A percentile compares a stretch with the other conserved stretches of the same genome.
Conservation (phyloP, 2,797 vertebrate genomes). For the Coracias cyanogaster region DNA sequence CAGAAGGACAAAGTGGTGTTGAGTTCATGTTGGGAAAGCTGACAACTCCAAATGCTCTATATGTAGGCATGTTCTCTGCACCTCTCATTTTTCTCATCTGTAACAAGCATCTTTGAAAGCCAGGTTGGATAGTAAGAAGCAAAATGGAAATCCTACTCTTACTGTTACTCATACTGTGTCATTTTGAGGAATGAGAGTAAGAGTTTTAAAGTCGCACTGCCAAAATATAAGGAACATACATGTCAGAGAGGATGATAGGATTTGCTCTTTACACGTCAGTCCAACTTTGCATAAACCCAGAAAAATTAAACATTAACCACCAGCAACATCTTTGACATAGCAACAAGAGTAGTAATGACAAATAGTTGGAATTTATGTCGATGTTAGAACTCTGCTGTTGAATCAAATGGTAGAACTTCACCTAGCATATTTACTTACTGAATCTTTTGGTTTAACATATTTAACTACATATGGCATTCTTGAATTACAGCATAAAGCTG, state of each 20-base stretch:
- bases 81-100: background rate
- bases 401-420: background rate
- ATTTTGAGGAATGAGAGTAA: slow-evolving; percentile 81
- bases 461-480: background rate
- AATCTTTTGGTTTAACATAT: background rate
- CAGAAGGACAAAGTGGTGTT: background rate
- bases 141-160: background rate
- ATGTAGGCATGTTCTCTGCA: background rate
- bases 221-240: slow-evolving; percentile 82
- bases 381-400: background rate
- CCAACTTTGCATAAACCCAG: slow-evolving; percentile 83
- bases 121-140: background rate
- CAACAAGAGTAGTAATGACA: background rate
- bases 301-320: background rate
- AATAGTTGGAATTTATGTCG: background rate
- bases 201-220: slow-evolving; percentile 85
- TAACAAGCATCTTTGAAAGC: background rate
- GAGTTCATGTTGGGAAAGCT: background rate
- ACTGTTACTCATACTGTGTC: slow-evolving; percentile 79
- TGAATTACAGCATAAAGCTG: background rate
- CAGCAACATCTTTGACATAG: background rate
- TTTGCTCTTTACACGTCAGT: slow-evolving; percentile 84
- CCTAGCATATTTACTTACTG: background rate
- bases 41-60: background rate
- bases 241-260: slow-evolving; percentile 84